A percentile compares a stretch with the other conserved stretches of the same genome.
phyloP scores from a whole-genome alignment of 2,113 vertebrate genomes.

The Cepphus grylle region DNA sequence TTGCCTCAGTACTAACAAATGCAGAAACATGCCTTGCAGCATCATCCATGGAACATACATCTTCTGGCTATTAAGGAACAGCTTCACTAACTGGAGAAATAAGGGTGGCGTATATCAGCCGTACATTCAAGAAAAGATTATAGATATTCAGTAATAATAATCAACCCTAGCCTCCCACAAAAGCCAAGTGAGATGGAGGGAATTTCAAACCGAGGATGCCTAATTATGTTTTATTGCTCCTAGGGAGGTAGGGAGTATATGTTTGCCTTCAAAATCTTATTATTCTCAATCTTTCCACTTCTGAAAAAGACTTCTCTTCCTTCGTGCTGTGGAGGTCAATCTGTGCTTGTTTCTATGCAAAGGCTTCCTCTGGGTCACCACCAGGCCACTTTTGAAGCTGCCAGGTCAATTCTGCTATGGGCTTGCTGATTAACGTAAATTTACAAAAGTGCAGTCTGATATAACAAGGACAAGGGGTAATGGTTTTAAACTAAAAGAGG shows the following conservation, averaged over 20 bases:
- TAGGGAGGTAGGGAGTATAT: not conserved
- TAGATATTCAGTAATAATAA: not conserved
- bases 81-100: not conserved
- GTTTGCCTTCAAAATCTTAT: not conserved
- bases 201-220: not conserved
- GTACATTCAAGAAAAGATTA: not conserved
- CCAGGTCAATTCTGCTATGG: not conserved
- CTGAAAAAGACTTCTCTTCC: not conserved
- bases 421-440: not conserved
- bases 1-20: not conserved
- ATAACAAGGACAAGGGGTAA: not conserved
- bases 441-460: not conserved
- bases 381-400: not conserved
- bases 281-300: not conserved
- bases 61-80: not conserved
- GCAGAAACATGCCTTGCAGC: not conserved
- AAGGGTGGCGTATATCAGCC: not conserved
- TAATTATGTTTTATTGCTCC: not conserved
- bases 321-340: not conserved
- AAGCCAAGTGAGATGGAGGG: not conserved
- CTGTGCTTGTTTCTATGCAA: not conserved
- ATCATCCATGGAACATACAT: accelerated
- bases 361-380: not conserved
- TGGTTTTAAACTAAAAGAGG: not conserved
- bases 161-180: not conserved